Evolutionary conservation across 2,888 invertebrate genomes (phyloP), one percentile per base, ranked within the genome.

Genomic region (Teleiodes luculella): DNA sequence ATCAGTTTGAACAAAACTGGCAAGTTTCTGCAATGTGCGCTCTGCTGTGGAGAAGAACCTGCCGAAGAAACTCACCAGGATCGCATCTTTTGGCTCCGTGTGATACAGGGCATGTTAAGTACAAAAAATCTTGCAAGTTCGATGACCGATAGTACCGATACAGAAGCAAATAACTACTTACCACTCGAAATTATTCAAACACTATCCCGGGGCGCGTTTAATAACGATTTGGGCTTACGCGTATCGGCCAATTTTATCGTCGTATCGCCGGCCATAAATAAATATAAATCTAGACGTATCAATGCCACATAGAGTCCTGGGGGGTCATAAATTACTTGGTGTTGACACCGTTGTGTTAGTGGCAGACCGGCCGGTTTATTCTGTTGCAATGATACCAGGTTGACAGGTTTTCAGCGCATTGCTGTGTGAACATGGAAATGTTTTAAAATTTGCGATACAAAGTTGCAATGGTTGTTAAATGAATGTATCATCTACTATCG

Each of bases 261-360:
- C 1, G 18, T 51, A 51, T 51, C 51, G 31, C 20, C 24, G 41
- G 53, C 49, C 56, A 37, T 56, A 56, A 56, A 55, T 52, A 55
- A 43, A 56, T 56, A 56, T 56, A 56, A 56, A 56, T 56, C 56
- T 53, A 56, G 37, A 56, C 36, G 47, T 53, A 56, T 56, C 56
- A 55, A 39, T 55, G 55, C 47, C 55, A 41, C 36, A 36, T 39
- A 10, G 49, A 36, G 39, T 16, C 37, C 10, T 24, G 45, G 28
- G 36, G 11, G 20, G 56, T 41, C 46, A 49, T 56, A 56, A 56
- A 56, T 56, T 43, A 52, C 24, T 5, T 10, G 31, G 43, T 35
- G 35, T 37, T 50, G 53, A 56, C 56, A 43, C 13, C 20, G n/a
- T 43, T 43, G 20, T 43, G 43, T 24, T n/a, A 28, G 43, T 20